A percentile compares a stretch with the other conserved stretches of the same genome.
Evolutionary conservation across 2,797 vertebrate species (phyloP).

Genomic region (Sebastes baramenuke): DNA sequence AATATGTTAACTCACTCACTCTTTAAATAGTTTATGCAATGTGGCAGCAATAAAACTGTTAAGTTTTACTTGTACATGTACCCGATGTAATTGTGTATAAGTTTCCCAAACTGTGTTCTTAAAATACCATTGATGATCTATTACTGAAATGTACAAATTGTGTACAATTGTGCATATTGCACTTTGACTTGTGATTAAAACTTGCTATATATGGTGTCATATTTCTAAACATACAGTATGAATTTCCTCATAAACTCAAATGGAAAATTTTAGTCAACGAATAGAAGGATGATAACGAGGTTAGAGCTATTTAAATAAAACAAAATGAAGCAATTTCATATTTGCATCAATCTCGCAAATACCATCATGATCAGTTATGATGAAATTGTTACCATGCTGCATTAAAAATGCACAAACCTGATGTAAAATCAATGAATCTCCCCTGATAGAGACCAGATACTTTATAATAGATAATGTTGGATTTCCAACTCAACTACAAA

Average conservation of each 20-base stretch:
- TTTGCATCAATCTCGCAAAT: not conserved
- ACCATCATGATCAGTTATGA: not conserved
- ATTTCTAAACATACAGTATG: constrained; percentile 49
- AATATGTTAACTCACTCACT: constrained; percentile 22
- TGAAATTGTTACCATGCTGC: not conserved
- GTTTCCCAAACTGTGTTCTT: constrained; percentile 18
- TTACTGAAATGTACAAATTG: constrained; percentile 41
- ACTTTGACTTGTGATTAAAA: constrained; percentile 63
- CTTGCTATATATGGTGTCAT: constrained; percentile 26
- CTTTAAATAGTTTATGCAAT: constrained; percentile 25
- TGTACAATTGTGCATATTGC: constrained; percentile 48
- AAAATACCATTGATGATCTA: constrained; percentile 17
- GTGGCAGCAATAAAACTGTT: constrained; percentile 14
- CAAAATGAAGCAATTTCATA: not conserved
- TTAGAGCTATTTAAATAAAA: not conserved
- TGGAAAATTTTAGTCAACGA: not conserved
- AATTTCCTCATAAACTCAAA: not conserved
- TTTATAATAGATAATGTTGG: not conserved
- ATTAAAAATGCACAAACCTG: not conserved
- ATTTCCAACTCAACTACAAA: not conserved
- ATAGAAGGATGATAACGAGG: rapidly evolving
- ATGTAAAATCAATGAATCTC: not conserved
- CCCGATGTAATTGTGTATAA: constrained; percentile 22
- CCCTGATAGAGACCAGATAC: not conserved
- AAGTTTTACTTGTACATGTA: constrained; percentile 33